These are phyloP conservation scores for Centruroides sculpturatus DNA, from an alignment of 1,140 invertebrate genomes.

Conservation along the genomic window DNA sequence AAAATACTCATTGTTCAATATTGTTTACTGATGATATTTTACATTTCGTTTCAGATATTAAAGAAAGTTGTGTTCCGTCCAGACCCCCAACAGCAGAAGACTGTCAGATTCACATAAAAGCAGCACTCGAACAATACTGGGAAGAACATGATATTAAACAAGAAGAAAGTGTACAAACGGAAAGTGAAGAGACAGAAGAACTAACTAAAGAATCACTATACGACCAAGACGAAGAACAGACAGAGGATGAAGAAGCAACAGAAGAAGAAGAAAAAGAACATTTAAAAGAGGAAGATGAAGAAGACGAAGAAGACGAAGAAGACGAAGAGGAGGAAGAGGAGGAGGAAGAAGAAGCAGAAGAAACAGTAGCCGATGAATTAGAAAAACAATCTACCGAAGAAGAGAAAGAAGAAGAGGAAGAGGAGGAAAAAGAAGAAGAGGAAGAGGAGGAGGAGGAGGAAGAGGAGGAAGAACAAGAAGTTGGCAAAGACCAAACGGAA, in stretches of 20 bases:
- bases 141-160: conserved; percentile 8
- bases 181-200: neutral
- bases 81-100: conserved; percentile 6
- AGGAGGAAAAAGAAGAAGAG: neutral
- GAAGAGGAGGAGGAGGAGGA: neutral
- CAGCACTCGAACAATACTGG: conserved; percentile 20
- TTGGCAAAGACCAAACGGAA: neutral
- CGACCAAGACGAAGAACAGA: neutral
- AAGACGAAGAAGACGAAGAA: neutral
- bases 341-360: too few species aligned
- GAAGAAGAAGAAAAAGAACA: too few species aligned
- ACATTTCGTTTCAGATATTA: too few species aligned
- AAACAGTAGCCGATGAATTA: neutral
- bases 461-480: neutral
- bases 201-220: neutral
- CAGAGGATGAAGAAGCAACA: too few species aligned
- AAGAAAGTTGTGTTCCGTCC: neutral
- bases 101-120: conserved; percentile 18
- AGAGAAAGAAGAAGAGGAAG: neutral
- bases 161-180: neutral
- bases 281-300: neutral
- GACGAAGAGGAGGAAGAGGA: too few species aligned
- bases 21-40: too few species aligned
- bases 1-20: too few species aligned
- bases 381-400: neutral